Evolutionary conservation across 2,113 vertebrate species (phyloP), one percentile per base, ranked within the genome.

Genomic region (Cnemophilus loriae): DNA sequence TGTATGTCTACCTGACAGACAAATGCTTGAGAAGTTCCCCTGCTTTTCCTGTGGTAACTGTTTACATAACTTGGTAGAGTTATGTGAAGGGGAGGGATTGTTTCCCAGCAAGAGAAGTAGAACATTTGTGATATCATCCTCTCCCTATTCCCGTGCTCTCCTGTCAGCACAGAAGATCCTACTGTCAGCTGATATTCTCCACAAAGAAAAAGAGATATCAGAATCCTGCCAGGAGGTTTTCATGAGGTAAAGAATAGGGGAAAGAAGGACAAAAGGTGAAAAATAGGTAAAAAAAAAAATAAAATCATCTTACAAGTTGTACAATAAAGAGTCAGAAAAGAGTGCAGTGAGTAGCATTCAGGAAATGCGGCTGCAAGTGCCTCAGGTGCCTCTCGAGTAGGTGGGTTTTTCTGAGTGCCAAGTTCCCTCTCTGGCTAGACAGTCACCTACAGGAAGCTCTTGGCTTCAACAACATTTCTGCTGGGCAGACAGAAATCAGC

Each of bases 401-500:
- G 70, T 57, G 16, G 35, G 35, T 91, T 82, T 80, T 91, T 67
- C 3, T 63, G 55, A 83, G 35, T 90, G 93, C 93, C 93, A 96
- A 91, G 46, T 93, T 96, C 46, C 16, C 26, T 93, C 63, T 86
- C 78, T 77, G 89, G 87, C 87, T 90, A 94, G 93, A 96, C 90
- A 91, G 70, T 90, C 70, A 95, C 75, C 70, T 90, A 85, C 82
- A 93, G 93, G 87, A 95, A 85, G 41, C 78, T 95, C 55, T 96
- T 96, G 95, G 95, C 94, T 90, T 74, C 15, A 1, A 65, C 14
- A 73, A 21, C 56, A 22, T 91, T 91, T 96, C 91, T 85, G 59
- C 87, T 93, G 89, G 91, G 91, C 93, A 96, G 93, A 91, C 75
- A 93, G 90, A 90, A 91, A 94, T 87, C 87, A 88, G 78, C 84